Base-by-base conservation (phyloP, 2,888 invertebrate species). In the Drosophila suboccidentalis region DNA sequence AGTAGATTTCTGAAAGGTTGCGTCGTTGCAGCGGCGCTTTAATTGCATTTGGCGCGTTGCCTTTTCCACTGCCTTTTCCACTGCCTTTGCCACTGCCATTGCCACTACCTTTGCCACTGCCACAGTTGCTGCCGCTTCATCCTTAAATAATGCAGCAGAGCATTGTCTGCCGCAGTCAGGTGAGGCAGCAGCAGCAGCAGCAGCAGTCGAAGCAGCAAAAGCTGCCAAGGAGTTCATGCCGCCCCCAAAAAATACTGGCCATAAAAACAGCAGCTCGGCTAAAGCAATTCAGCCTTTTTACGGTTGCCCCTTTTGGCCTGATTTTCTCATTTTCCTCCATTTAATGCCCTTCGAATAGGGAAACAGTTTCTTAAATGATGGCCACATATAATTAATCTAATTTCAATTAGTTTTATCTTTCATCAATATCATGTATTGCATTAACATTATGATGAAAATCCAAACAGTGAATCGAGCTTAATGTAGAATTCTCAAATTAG, bases 91-190 rank as follows among this genome's bases (percentile, higher is more conserved):
- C 34, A 1, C 19, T 19, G 29, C 38, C 15, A 4, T 46, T 55
- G 46, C 51, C 26, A 38, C 15, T 44, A 32, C 41, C 34, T 13
- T 34, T 71, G 55, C 60, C 34, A 1, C 19, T 29, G 29, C 38
- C 26, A 51, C 38, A 38, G 51, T 34, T 47, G 50, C 54, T 51
- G 57, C 44, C 29, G 59, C 74, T 64, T 13, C 67, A 57, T 67
- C 70, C 78, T 88, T 87, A 89, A 86, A 87, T 88, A 87, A 86
- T 90, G 86, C 88, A 90, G 79, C 74, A 90, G 75, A 72, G 77
- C 81, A 86, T 88, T 90, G 86, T 88, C 86, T 79, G 75, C 64
- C 53, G 65, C 74, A 74, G 66, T 67, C 83, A 85, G 86, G 80
- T 87, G 71, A 69, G 41, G 15, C 41, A 34, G 54, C 47, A 62